These are phyloP conservation scores for Tympanuchus pallidicinctus DNA, from an alignment of 2,113 vertebrate species.

Conservation along the genomic window DNA sequence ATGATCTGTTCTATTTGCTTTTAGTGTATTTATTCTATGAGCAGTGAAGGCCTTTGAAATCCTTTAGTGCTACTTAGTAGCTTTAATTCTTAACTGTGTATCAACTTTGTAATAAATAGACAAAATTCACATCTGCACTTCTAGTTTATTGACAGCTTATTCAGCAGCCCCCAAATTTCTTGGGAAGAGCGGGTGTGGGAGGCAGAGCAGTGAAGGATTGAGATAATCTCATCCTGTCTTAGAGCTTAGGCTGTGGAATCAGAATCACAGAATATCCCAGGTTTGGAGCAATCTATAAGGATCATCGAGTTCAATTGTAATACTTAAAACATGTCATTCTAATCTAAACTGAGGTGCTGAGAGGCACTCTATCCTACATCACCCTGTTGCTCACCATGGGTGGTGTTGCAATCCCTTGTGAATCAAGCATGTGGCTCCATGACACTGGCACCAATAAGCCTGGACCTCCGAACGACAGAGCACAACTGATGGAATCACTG, in stretches of 20 bases:
- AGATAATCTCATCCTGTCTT: background rate
- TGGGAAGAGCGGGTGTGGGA: background rate
- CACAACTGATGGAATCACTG: background rate
- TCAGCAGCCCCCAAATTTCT: background rate
- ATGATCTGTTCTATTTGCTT: background rate
- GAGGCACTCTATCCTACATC: accelerated
- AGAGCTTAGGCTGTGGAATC: background rate
- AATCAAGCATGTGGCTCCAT: accelerated
- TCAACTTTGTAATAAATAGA: background rate
- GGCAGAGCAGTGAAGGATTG: accelerated
- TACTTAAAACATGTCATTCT: no score
- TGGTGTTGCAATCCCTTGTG: accelerated
- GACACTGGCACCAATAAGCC: background rate
- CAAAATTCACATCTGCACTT: background rate
- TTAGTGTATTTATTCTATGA: background rate
- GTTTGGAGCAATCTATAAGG: no score
- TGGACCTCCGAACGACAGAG: background rate
- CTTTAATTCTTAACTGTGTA: background rate
- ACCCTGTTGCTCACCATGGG: accelerated
- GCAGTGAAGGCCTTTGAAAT: background rate
- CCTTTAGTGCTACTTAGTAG: background rate
- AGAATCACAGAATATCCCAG: no score
- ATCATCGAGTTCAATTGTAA: no score
- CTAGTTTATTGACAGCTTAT: background rate
- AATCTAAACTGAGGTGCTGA: background rate